Evolutionary conservation across 1,140 invertebrate genomes (phyloP), one percentile per base, ranked within the genome.

Genomic region (Pseudomyrmex flavicornis): DNA sequence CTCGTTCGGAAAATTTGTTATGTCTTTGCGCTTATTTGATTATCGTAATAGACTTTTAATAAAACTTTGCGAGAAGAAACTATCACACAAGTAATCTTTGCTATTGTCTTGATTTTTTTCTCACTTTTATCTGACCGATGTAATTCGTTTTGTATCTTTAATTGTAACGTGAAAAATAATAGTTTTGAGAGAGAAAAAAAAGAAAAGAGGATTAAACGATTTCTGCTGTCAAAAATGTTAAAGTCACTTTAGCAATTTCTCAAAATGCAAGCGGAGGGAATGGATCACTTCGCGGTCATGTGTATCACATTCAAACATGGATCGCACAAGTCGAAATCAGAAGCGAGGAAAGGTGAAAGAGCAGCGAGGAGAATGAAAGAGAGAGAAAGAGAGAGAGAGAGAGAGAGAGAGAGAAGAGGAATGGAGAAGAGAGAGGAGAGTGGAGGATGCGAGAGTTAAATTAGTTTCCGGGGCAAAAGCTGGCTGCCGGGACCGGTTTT

Each of bases 381-480:
- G 2, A 12, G 22, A 15, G 52, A 4, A n/a, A n/a, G n/a, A n/a
- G 8, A 20, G n/a, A 48, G 17, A 59, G 35, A 17, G 62, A 48
- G 2, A 35, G 62, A 12, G 26, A 56, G 62, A 46, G 46, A 10
- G 22, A 48, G 35, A 26, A 48, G 15, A 35, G 7, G 59, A 61
- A 46, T 4, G 50, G 7, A 66, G 10, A 17, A 35, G 52, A 52
- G 59, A 1, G 54, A 56, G 69, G 17, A 15, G 54, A 63, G 83
- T 17, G 73, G 20, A 85, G 86, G 89, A 90, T 89, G 87, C 85
- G 75, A 91, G 91, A 93, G 92, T 93, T 93, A 93, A 93, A 93
- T 93, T 93, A 92, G 91, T 92, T 92, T 92, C 89, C 87, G 88
- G 84, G 68, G 90, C 89, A 91, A 92, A 91, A 91, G 92, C 90